Percentiles rank a stretch among this genome's conserved stretches.
phyloP scores from a whole-genome alignment of 2,113 vertebrate species.

The Xenopus laevis region DNA sequence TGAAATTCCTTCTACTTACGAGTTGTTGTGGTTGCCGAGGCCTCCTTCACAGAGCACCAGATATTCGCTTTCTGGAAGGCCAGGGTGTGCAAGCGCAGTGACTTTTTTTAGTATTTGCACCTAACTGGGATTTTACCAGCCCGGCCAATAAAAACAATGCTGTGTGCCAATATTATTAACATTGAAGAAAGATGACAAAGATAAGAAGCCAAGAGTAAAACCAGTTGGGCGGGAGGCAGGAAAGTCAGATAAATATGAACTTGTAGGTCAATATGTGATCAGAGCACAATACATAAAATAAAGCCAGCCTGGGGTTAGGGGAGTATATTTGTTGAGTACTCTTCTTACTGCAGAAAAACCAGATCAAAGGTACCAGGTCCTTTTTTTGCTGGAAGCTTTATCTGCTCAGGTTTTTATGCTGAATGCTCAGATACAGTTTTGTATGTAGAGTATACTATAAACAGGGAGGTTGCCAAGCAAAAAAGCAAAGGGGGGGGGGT shows the following conservation, averaged over 20 bases:
- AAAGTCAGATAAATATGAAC: neutral
- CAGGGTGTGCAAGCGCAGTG: too few relatives aligned
- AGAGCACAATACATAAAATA: neutral
- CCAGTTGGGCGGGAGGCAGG: neutral
- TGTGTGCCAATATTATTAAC: too few relatives aligned
- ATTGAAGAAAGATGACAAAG: too few relatives aligned
- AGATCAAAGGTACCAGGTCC: neutral
- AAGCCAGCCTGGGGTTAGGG: neutral
- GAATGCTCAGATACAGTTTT: neutral
- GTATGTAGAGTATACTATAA: conserved; percentile 14
- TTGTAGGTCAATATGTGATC: neutral
- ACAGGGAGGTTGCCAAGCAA: conserved; percentile 18
- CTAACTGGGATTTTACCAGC: too few relatives aligned
- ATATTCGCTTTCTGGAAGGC: too few relatives aligned
- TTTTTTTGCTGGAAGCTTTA: neutral
- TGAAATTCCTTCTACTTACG: too few relatives aligned
- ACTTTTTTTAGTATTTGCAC: too few relatives aligned
- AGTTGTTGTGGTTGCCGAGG: too few relatives aligned
- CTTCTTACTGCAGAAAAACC: neutral
- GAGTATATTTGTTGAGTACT: too few relatives aligned
- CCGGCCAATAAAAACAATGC: too few relatives aligned
- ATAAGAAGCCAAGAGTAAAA: neutral
- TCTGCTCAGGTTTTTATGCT: neutral
- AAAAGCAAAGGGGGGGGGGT: neutral
- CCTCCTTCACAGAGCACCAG: too few relatives aligned